Conservation (phyloP, 2,113 vertebrate genomes). For the Urocynchramus pylzowi region DNA sequence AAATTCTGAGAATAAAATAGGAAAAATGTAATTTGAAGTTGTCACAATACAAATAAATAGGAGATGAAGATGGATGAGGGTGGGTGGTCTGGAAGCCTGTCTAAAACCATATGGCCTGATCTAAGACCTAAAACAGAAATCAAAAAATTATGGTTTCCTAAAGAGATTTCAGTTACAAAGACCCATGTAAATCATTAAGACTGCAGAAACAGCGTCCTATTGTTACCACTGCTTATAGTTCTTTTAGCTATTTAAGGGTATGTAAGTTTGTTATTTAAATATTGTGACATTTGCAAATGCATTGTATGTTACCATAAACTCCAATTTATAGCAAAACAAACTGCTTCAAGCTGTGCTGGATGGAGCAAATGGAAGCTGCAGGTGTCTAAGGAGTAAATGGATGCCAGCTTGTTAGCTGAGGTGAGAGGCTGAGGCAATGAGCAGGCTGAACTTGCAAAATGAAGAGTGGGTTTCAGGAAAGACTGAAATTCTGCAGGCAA, state of each 20-base stretch:
- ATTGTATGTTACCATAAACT: conserved; percentile 8
- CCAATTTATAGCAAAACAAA: conserved; percentile 34
- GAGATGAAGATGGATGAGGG: background rate
- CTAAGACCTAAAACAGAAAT: background rate
- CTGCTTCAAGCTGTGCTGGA: conserved; percentile 31
- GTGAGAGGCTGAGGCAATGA: conserved; percentile 1
- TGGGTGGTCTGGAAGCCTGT: background rate
- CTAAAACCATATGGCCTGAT: conserved; percentile 10
- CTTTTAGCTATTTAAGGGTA: background rate
- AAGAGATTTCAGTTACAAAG: background rate
- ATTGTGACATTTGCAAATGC: conserved; percentile 49
- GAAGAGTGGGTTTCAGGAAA: background rate
- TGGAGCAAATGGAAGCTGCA: conserved; percentile 30
- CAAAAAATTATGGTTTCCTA: background rate
- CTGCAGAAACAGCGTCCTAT: background rate
- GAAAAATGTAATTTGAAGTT: conserved; percentile 17
- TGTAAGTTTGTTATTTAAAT: conserved; percentile 35
- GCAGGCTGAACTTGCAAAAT: background rate
- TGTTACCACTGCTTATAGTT: background rate
- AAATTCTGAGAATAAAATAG: background rate
- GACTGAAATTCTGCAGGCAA: background rate
- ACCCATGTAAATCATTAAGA: background rate
- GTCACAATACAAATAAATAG: conserved; percentile 1
- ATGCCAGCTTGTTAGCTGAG: conserved; percentile 41
- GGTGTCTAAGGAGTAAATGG: conserved; percentile 18